Evolutionary conservation across 2,888 invertebrate genomes (phyloP), one percentile per base, ranked within the genome.

Genomic region (Hyles lineata): DNA sequence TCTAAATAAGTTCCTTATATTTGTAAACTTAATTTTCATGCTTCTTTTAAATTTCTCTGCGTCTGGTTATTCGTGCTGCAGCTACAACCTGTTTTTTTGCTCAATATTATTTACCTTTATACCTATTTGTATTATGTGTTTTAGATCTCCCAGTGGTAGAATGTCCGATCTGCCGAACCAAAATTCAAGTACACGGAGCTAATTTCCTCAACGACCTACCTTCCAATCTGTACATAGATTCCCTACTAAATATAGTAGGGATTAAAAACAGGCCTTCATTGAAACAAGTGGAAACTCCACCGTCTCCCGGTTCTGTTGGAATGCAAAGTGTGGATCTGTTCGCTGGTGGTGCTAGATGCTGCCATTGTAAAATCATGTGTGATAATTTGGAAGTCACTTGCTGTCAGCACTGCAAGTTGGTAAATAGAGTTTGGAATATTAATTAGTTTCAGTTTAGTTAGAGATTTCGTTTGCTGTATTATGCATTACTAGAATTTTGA

Each of bases 211-310:
- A 95, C 23, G 86, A 91, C 3, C 87, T 97, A n/a, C 96, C 96
- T n/a, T 95, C 95, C 11, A 97, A 97, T 85, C 88, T 96, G 61
- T 96, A 97, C 84, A 95, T 97, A 69, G 96, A 96, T 79, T 96
- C 96, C 0, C 87, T 97, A 59, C 89, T 97, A 1, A 87, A 91
- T 71, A 85, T 96, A 63, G 87, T 96, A 19, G 92, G 94, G 19
- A 85, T 89, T 63, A 84, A 76, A 58, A 79, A 75, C 8, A 73
- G 76, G n/a, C 70, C 75, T 17, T 70, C 43, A 15, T 43, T 78
- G 29, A 85, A 78, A 71, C 74, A 70, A 55, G 11, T 72, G 19
- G 82, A 76, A 5, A 86, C 90, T 0, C 89, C 91, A 0, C 88
- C 90, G 0, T 4, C 78, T 0, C 83, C 88, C 0, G 76, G 78